A percentile compares a stretch with the other conserved stretches of the same genome.
Conservation (phyloP, 2,113 vertebrate species). For the Anguilla japonica region DNA sequence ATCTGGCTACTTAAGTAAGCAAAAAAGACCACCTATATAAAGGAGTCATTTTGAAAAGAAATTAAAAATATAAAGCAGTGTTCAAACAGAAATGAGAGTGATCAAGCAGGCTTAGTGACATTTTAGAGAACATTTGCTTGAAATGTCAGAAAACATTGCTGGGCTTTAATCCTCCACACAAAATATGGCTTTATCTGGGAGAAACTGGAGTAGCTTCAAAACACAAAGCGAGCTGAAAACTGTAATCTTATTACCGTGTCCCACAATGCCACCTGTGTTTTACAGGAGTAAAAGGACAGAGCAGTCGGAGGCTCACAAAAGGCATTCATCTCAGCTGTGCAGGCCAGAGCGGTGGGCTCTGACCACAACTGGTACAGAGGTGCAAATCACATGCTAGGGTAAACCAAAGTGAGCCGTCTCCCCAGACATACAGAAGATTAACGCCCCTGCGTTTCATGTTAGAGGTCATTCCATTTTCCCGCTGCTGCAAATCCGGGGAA, state of each 20-base stretch:
- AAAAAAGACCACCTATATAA: not conserved
- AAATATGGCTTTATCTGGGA: not conserved
- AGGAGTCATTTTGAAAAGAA: not conserved
- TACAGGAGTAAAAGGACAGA: not conserved
- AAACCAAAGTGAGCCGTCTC: not conserved
- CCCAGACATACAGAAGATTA: not conserved
- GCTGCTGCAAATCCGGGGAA: not conserved
- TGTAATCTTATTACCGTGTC: not conserved
- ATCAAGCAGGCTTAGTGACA: not conserved
- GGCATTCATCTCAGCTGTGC: not conserved
- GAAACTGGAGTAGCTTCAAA: not conserved
- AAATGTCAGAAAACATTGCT: not conserved
- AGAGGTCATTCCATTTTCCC: not conserved
- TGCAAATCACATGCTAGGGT: not conserved
- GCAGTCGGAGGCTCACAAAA: not conserved
- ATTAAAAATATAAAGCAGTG: not conserved
- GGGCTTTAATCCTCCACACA: not conserved
- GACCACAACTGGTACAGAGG: not conserved
- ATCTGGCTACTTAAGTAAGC: not conserved
- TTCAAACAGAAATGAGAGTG: not conserved
- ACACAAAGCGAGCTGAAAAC: not conserved
- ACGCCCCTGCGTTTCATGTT: not conserved
- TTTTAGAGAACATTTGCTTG: not conserved
- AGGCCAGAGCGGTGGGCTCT: not conserved
- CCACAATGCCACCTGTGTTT: conserved; percentile 6